Conservation (phyloP, 2,113 vertebrate genomes). For the Caretta caretta region DNA sequence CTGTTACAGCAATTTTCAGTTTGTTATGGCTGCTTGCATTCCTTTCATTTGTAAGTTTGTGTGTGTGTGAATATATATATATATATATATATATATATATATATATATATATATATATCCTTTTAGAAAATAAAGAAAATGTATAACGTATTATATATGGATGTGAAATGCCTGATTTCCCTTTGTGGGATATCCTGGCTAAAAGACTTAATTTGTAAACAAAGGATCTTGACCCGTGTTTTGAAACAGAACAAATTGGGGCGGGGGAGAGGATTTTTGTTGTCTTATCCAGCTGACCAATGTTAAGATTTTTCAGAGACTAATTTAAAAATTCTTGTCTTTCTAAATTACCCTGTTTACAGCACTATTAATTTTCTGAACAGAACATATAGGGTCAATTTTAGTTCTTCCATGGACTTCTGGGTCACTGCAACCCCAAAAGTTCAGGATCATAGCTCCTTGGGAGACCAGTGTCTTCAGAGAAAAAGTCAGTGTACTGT, state of each 20-base stretch:
- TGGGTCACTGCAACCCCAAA: conserved; percentile 41
- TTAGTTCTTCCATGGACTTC: neutral
- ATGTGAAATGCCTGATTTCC: neutral
- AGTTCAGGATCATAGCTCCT: conserved; percentile 38
- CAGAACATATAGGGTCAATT: neutral
- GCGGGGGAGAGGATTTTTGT: neutral
- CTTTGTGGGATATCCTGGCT: neutral
- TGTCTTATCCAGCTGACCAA: neutral
- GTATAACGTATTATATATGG: neutral
- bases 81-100: too few species aligned
- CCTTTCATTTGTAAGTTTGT: neutral
- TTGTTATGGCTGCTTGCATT: neutral
- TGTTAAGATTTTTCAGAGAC: neutral
- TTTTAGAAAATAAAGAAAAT: neutral
- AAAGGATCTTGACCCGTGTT: neutral
- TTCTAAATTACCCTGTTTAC: neutral
- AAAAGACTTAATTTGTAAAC: neutral
- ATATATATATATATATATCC: neutral
- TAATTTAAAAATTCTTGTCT: neutral
- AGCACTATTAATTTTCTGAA: neutral
- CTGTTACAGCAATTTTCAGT: conserved; percentile 13
- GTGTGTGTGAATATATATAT: neutral
- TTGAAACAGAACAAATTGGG: neutral
- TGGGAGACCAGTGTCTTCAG: conserved; percentile 19
- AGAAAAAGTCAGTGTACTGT: conserved; percentile 42